phyloP scores from a whole-genome alignment of 2,797 vertebrate species.

The Syncerus caffer region DNA sequence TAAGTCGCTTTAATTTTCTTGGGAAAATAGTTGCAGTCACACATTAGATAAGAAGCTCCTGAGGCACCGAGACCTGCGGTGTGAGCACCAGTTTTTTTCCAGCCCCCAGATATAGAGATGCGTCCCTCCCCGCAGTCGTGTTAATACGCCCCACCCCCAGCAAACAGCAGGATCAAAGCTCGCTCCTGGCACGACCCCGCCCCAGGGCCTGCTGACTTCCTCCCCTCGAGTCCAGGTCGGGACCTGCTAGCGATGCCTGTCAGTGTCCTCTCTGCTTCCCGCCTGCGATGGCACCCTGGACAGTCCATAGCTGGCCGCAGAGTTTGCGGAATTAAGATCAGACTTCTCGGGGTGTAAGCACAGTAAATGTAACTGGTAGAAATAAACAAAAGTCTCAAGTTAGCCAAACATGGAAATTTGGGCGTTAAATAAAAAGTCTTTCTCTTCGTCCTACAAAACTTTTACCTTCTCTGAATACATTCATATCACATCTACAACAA shows the following conservation, averaged over 20 bases:
- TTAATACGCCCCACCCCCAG: not conserved
- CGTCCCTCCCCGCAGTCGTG: not conserved
- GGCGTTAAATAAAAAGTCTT: not conserved
- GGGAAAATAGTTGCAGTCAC: constrained; percentile 64
- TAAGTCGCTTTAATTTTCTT: constrained; percentile 72
- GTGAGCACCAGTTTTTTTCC: not conserved
- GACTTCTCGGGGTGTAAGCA: not conserved
- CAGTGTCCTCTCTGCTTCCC: rapidly evolving
- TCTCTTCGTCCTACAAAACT: not conserved
- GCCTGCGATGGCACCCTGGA: not conserved
- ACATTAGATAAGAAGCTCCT: constrained; percentile 40
- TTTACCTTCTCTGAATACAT: not conserved
- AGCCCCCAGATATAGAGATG: not conserved
- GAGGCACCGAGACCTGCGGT: not conserved
- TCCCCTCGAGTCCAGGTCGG: not conserved
- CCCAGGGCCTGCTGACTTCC: not conserved
- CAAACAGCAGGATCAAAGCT: not conserved
- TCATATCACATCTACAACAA: not conserved
- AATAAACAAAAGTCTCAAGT: constrained; percentile 1
- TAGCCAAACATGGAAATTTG: not conserved
- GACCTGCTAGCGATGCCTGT: not conserved
- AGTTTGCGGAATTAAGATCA: not conserved
- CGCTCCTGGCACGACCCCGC: not conserved
- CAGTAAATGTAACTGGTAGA: not conserved
- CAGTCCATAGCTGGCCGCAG: rapidly evolving